Evolutionary conservation across 2,113 vertebrate genomes (phyloP).

Genomic region (Malurus cyaneus): DNA sequence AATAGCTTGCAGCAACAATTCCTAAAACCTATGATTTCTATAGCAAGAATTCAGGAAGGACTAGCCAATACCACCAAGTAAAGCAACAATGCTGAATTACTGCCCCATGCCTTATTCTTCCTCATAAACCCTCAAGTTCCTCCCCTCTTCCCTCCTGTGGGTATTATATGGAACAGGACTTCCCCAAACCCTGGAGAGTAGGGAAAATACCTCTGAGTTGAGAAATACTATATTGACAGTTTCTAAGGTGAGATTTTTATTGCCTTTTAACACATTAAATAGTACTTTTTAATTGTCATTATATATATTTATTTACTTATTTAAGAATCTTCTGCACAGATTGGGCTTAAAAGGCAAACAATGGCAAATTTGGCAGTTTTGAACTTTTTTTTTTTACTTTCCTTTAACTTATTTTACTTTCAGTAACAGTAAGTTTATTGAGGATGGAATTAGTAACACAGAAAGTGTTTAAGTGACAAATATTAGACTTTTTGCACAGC

Average conservation of each 20-base stretch:
- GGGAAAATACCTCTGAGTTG: neutral
- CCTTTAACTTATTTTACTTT: no score
- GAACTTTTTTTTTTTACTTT: no score
- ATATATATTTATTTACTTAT: neutral
- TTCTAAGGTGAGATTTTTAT: neutral
- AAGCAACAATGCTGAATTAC: neutral
- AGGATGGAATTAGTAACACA: no score
- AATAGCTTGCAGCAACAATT: neutral
- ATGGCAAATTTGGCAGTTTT: neutral
- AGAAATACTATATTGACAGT: neutral
- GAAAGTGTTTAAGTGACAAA: neutral
- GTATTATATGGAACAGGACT: neutral
- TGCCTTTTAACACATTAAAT: neutral
- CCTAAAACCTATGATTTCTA: neutral
- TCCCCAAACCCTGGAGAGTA: neutral
- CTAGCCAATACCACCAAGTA: neutral
- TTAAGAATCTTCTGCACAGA: neutral
- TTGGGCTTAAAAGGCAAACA: neutral
- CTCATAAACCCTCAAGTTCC: neutral
- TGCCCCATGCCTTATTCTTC: neutral
- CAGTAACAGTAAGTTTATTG: no score
- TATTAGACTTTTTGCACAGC: neutral
- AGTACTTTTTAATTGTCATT: neutral
- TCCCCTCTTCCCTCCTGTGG: neutral
- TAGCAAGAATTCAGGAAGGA: neutral